phyloP scores from a whole-genome alignment of 2,797 vertebrate species.

The Basileuterus tristriatus region DNA sequence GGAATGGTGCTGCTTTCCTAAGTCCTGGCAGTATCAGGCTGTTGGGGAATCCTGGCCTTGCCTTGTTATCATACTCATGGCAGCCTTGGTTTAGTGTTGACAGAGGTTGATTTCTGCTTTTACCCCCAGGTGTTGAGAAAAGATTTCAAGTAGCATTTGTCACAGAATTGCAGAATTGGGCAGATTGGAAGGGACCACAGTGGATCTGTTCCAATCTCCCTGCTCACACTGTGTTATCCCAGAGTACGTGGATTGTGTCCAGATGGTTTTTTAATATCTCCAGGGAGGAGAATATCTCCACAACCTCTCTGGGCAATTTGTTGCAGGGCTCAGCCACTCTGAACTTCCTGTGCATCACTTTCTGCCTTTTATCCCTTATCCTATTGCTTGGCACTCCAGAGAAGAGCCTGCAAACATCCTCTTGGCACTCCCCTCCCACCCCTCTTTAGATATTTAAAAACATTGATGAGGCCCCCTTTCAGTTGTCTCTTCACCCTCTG shows the following conservation, averaged over 20 bases:
- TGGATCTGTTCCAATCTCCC: background rate
- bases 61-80: rapidly evolving
- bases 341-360: background rate
- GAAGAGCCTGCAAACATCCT: background rate
- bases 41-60: too few species aligned
- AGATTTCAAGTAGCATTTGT: background rate
- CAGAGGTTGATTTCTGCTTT: background rate
- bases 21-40: background rate
- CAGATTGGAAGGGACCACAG: background rate
- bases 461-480: background rate
- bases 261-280: background rate
- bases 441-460: background rate
- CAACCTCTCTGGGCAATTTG: background rate
- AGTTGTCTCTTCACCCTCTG: rapidly evolving
- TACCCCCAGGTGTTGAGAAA: too few species aligned
- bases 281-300: background rate
- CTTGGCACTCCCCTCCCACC: background rate
- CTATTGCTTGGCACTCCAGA: background rate
- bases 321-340: background rate
- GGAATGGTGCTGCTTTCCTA: rapidly evolving
- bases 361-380: background rate
- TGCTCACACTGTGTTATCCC: background rate
- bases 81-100: background rate
- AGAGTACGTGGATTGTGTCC: background rate
- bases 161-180: background rate